A percentile compares a stretch with the other conserved stretches of the same genome.
These are phyloP conservation scores for Anthophora plumipes DNA, from an alignment of 2,888 invertebrate genomes.

Conservation along the genomic window DNA sequence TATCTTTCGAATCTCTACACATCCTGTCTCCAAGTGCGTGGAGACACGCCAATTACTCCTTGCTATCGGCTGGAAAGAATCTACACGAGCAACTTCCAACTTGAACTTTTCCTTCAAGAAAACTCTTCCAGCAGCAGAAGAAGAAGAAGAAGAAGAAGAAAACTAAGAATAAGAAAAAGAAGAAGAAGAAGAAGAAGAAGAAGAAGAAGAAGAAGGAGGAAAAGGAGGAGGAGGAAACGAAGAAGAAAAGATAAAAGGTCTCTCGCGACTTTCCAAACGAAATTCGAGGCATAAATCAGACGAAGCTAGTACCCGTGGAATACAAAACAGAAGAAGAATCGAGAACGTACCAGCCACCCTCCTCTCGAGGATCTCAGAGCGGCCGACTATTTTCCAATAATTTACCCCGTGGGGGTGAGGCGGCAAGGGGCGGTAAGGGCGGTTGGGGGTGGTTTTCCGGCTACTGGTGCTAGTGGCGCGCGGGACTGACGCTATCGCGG, in stretches of 20 bases:
- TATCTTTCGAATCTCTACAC: constrained; percentile 9
- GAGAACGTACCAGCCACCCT: constrained; percentile 31
- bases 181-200: constrained; percentile 12
- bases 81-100: neutral
- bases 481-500: constrained; percentile 84
- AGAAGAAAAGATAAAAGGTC: constrained; percentile 48
- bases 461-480: constrained; percentile 71
- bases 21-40: constrained; percentile 18
- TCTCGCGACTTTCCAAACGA: constrained; percentile 49
- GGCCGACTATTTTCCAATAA: constrained; percentile 84
- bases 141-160: constrained; percentile 24
- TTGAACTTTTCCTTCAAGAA: neutral
- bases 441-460: constrained; percentile 68
- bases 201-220: constrained; percentile 6
- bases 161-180: constrained; percentile 57
- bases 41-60: constrained; percentile 24
- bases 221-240: constrained; percentile 45
- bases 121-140: neutral
- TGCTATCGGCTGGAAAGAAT: constrained; percentile 4
- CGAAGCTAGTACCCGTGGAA: constrained; percentile 70
- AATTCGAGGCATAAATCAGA: constrained; percentile 76
- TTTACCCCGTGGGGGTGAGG: constrained; percentile 67
- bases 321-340: constrained; percentile 79
- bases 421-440: constrained; percentile 1
- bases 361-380: constrained; percentile 67